Evolutionary conservation across 30 jellyfish, hydroid and myxozoan genomes (phyloP), one percentile per base, ranked within the genome.

Genomic region (Mastigias papua): DNA sequence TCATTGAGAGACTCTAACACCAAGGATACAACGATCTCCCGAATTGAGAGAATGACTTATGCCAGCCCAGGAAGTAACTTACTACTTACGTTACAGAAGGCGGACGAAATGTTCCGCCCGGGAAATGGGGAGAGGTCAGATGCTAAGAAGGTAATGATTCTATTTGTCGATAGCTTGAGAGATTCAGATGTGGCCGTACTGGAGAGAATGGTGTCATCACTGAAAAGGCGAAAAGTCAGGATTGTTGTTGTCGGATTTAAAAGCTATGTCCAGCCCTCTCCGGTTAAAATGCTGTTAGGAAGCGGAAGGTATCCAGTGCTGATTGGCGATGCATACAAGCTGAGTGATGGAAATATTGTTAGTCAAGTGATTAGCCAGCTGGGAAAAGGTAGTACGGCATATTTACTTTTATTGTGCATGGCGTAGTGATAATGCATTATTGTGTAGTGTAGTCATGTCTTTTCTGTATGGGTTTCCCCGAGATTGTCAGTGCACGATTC

Each of bases 41-140:
- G 72, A 2, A 28, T 85, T 0, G 78, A 60, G 20, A 72, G 66
- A 11, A 17, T 48, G 7, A 15, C 2, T 48, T 87, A 65, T 23
- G 30, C 57, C 46, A 21, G 57, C 9, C 94, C 88, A 17, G 94
- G 94, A n/a, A 27, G 68, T 4, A 85, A 73, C 34, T 28, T 85
- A 26, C n/a, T 28, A 7, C 34, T 61, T 50, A 42, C 76, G 27
- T 48, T 85, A 13, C 48, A 69, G n/a, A 9, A 1, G 2, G 94
- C 88, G 8, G 62, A 61, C 50, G 42, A 22, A 22, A 9, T 85
- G 74, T 73, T 31, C 88, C 50, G 31, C 8, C 30, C 65, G 0
- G 80, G 23, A 0, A 83, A 70, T 13, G 92, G 92, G 0, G 89
- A 85, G 58, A 66, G 83, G 29, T 9, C 69, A 0, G 83, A 48